Evolutionary conservation across 2,888 invertebrate genomes (phyloP).

Genomic region (Drosophila hawaiiensis): DNA sequence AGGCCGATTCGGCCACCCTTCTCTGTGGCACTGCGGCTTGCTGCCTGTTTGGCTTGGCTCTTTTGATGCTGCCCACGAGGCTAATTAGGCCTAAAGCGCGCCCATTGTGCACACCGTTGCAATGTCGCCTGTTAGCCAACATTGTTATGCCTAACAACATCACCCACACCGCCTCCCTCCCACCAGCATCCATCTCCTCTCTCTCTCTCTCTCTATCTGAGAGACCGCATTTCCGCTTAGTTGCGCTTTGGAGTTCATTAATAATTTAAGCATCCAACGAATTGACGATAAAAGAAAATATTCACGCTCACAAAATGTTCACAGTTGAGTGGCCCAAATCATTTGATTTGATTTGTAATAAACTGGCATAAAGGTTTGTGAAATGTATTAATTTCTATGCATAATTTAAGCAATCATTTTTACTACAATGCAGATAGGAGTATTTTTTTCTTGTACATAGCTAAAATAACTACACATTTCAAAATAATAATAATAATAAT

Average conservation of each 20-base stretch:
- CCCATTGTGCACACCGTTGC: slow-evolving; percentile 63
- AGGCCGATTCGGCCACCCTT: slow-evolving; percentile 32
- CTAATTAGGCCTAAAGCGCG: slow-evolving; percentile 77
- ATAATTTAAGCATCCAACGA: slow-evolving; percentile 56
- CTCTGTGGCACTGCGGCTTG: slow-evolving; percentile 24
- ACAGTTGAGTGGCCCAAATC: slow-evolving; percentile 33
- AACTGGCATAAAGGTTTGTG: neutral
- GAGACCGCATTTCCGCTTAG: slow-evolving; percentile 37
- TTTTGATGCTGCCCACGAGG: slow-evolving; percentile 68
- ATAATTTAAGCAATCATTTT: neutral
- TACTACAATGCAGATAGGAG: neutral
- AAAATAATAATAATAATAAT: too few species aligned
- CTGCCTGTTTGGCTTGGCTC: slow-evolving; percentile 9
- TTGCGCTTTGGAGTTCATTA: slow-evolving; percentile 55
- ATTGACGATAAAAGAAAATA: slow-evolving; percentile 3
- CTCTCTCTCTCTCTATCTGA: neutral
- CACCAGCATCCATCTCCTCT: neutral
- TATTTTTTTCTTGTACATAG: neutral
- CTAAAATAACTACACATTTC: neutral
- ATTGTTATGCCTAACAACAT: slow-evolving; percentile 52
- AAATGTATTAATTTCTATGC: neutral
- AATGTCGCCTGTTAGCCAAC: slow-evolving; percentile 48
- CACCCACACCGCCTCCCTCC: neutral
- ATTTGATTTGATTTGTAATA: slow-evolving; percentile 3
- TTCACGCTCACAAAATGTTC: slow-evolving; percentile 30